phyloP scores from a whole-genome alignment of 2,888 invertebrate genomes.

The Megastigmus dorsalis region DNA sequence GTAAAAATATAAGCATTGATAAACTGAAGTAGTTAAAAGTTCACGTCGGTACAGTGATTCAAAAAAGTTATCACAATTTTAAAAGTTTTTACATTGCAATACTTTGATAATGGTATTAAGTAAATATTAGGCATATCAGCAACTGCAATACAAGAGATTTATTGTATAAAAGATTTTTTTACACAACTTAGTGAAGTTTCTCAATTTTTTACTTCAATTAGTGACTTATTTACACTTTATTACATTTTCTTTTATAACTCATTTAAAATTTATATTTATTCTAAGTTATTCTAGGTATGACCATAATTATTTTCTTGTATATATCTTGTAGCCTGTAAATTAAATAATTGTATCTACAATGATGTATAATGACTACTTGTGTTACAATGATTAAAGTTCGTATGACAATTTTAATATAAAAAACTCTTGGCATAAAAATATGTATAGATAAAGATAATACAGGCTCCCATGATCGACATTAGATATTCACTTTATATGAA shows the following conservation, averaged over 20 bases:
- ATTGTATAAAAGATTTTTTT: no score
- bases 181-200: no score
- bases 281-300: no score
- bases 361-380: background rate
- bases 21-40: constrained; percentile 1
- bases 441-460: background rate
- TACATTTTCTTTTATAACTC: no score
- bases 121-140: background rate
- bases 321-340: constrained; percentile 3
- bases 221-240: no score
- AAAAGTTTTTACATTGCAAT: background rate
- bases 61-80: background rate
- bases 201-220: no score
- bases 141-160: background rate
- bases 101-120: background rate
- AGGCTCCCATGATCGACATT: no score
- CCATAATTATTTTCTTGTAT: no score
- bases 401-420: background rate
- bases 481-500: background rate
- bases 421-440: background rate
- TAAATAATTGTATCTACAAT: constrained; percentile 13
- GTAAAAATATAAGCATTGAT: no score
- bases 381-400: constrained; percentile 17
- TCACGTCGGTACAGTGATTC: background rate
- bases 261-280: no score